A percentile compares a stretch with the other conserved stretches of the same genome.
Conservation (phyloP, 2,113 vertebrate species). For the Trematocara nigrifrons region DNA sequence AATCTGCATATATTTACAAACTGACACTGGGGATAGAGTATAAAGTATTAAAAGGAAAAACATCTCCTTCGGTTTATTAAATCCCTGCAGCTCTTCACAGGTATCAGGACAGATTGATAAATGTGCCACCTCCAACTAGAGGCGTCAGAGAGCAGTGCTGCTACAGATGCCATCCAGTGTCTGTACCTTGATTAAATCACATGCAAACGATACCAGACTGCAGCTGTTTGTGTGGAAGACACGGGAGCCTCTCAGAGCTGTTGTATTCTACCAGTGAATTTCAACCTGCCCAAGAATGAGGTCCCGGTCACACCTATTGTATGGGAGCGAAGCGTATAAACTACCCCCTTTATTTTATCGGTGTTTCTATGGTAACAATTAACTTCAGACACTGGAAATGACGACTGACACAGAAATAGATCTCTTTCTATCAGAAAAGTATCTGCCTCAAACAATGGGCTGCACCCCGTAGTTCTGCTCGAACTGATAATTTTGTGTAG, state of each 20-base stretch:
- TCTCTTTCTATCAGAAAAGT: not conserved
- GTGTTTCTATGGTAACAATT: slow-evolving; percentile 23
- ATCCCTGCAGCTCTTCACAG: not conserved
- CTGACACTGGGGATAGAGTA: not conserved
- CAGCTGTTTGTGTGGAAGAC: not conserved
- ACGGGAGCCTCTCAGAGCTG: not conserved
- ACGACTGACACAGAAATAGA: not conserved
- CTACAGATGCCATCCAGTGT: not conserved
- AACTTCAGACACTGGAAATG: not conserved
- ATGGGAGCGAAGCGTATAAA: not conserved
- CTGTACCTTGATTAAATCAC: not conserved
- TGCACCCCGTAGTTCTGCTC: not conserved
- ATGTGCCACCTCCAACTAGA: not conserved
- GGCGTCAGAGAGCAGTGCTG: not conserved
- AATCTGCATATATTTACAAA: not conserved
- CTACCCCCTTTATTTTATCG: not conserved
- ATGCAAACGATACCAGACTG: not conserved
- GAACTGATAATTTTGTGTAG: slow-evolving; percentile 34
- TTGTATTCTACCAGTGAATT: not conserved
- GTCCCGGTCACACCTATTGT: not conserved
- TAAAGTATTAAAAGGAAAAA: not conserved
- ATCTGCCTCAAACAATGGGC: slow-evolving; percentile 7
- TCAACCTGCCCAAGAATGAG: not conserved
- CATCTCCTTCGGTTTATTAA: not conserved
- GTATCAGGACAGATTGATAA: not conserved